Evolutionary conservation across 2,113 vertebrate genomes (phyloP).

Genomic region (Phaethornis superciliosus): DNA sequence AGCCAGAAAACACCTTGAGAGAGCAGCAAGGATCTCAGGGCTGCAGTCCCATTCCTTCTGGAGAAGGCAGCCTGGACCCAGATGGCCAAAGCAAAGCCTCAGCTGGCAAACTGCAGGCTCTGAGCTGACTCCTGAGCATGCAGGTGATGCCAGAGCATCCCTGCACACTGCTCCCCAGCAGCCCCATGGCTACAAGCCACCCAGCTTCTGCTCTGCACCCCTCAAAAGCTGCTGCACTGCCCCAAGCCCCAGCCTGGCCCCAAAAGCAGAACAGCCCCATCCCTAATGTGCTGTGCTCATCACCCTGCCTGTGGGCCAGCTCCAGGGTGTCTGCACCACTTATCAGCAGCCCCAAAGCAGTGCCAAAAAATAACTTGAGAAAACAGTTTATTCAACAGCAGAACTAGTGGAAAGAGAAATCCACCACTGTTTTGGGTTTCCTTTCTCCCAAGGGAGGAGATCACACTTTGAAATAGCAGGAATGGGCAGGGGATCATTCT

Average conservation of each 20-base stretch:
- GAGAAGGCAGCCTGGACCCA: not conserved
- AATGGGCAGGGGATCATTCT: not conserved
- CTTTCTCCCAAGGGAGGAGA: not conserved
- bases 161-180: accelerated
- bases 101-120: not conserved
- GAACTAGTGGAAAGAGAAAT: not conserved
- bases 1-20: not conserved
- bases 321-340: accelerated
- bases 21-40: not conserved
- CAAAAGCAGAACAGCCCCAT: not conserved
- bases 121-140: accelerated
- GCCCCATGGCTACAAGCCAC: not conserved
- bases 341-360: not conserved
- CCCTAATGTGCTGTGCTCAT: not conserved
- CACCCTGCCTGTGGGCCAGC: not conserved
- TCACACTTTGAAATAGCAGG: not conserved
- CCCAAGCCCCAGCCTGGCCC: not conserved
- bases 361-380: not conserved
- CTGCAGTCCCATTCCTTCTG: not conserved
- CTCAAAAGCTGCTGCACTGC: not conserved
- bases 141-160: not conserved
- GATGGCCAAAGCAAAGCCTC: not conserved
- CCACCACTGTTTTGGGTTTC: not conserved
- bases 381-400: not conserved
- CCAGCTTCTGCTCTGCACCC: not conserved